Evolutionary conservation across 2,888 invertebrate species (phyloP), one percentile per base, ranked within the genome.

Genomic region (Oeneis ivallda): DNA sequence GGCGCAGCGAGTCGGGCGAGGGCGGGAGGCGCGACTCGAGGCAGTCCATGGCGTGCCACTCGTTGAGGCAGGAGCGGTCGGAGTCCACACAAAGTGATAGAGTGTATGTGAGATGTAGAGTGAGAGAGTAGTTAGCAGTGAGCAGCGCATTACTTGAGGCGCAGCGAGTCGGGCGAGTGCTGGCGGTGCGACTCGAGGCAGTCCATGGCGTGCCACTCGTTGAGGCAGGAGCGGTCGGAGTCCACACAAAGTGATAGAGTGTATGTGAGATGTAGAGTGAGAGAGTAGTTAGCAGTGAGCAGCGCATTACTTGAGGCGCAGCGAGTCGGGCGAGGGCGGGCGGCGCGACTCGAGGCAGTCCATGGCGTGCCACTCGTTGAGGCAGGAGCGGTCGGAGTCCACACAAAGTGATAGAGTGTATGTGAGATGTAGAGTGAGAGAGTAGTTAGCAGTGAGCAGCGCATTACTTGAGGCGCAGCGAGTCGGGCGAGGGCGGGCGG

Each of bases 351-450:
- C 98, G 81, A 98, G 93, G 88, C 95, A 96, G 92, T 98, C 98
- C 97, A 98, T 98, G 78, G 97, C 96, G 92, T 98, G 96, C 99
- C 99, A 99, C 93, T 98, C 98, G 93, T 97, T 98, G 87, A 98
- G 95, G 92, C 97, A 97, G 80, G 96, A 96, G 80, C 96, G 95
- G 86, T 98, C 97, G 61, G 98, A 98, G 89, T 95, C 94, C 83
- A 98, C 95, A 79, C 95, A n/a, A n/a, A n/a, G n/a, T n/a, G n/a
- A n/a, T n/a, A n/a, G n/a, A n/a, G n/a, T n/a, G n/a, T n/a, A n/a
- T n/a, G n/a, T n/a, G n/a, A n/a, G 26, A 26, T 26, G 26, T 1
- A 26, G 26, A 0, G 37, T 37, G 32, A 34, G 2, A 34, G 32
- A 6, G 32, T 26, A 37, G 9, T 8, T 7, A 37, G 8, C 1